Percentiles rank a stretch among this genome's conserved stretches.
Evolutionary conservation across 2,797 vertebrate species (phyloP).

Genomic region (Lagorchestes hirsutus): DNA sequence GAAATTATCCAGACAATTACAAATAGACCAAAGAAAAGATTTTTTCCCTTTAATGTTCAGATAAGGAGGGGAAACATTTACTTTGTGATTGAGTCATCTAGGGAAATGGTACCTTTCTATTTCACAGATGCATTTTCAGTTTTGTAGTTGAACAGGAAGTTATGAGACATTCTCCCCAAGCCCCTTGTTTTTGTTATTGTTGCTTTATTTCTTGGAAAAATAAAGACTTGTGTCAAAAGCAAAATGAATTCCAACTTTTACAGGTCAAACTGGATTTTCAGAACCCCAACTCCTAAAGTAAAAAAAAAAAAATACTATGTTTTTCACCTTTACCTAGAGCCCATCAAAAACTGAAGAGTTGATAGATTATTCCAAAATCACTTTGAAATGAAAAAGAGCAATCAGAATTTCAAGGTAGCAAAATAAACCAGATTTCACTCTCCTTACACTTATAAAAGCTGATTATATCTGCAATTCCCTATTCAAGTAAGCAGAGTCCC

Average conservation of each 20-base stretch:
- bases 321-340: neutral
- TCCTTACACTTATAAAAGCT: constrained; percentile 12
- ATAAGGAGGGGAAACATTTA: neutral
- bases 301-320: neutral
- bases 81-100: neutral
- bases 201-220: constrained; percentile 13
- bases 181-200: neutral
- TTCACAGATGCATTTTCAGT: neutral
- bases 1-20: neutral
- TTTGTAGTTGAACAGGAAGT: neutral
- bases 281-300: neutral
- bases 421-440: constrained; percentile 10
- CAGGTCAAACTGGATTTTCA: neutral
- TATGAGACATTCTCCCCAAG: neutral
- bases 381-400: neutral
- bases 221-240: constrained; percentile 32
- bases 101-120: neutral
- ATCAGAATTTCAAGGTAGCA: constrained; percentile 28
- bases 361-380: neutral
- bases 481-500: neutral
- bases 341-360: neutral
- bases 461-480: neutral
- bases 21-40: constrained; percentile 8
- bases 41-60: neutral
- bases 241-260: constrained; percentile 30